These are phyloP conservation scores for Uropetala carovei DNA, from an alignment of 2,888 invertebrate genomes.

Conservation along the genomic window DNA sequence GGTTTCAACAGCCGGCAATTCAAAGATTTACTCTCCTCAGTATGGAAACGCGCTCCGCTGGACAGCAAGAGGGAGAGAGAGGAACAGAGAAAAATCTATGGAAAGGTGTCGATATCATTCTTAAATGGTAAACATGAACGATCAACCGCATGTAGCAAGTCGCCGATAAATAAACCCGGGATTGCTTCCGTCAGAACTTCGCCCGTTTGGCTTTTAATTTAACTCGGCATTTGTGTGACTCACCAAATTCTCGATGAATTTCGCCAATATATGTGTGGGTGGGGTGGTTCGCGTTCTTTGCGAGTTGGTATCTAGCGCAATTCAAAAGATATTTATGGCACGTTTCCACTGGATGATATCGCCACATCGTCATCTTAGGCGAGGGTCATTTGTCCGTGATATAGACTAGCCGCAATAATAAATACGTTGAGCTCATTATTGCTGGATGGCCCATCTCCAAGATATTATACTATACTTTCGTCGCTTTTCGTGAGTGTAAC, in stretches of 20 bases:
- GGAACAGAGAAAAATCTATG: neutral
- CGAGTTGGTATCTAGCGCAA: neutral
- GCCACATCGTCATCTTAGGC: neutral
- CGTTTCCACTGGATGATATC: neutral
- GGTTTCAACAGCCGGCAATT: constrained; percentile 37
- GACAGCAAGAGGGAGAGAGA: neutral
- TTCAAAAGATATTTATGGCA: neutral
- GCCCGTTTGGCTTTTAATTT: neutral
- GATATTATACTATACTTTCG: neutral
- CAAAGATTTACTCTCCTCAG: neutral
- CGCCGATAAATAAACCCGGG: neutral
- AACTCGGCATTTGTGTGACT: neutral
- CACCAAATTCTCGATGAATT: constrained; percentile 14
- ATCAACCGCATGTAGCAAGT: neutral
- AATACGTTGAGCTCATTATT: neutral
- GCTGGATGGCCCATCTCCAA: neutral
- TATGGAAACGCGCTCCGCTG: neutral
- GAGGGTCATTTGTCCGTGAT: neutral
- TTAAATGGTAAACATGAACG: neutral
- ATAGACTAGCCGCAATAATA: neutral
- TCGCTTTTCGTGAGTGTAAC: neutral
- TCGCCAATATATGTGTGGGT: neutral
- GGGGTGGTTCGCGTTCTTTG: neutral
- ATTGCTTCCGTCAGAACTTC: neutral
- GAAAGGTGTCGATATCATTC: neutral